Conservation (phyloP, 2,888 invertebrate species). For the Anoncus sp. region DNA sequence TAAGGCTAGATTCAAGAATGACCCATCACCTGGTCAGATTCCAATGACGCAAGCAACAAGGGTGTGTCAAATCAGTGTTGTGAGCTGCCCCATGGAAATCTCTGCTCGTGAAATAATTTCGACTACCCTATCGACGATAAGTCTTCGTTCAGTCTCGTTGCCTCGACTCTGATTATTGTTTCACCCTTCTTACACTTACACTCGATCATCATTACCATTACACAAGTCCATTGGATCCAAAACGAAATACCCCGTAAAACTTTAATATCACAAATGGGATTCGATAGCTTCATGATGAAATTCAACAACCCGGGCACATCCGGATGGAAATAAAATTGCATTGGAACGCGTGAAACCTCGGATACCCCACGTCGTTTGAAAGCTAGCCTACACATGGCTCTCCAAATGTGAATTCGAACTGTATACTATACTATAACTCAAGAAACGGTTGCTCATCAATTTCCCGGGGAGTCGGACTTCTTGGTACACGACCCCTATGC, state of each 20-base stretch:
- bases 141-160: neutral
- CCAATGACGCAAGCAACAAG: too few relatives aligned
- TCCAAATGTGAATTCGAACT: too few relatives aligned
- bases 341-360: conserved; percentile 62
- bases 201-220: conserved; percentile 65
- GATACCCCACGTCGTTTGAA: conserved; percentile 35
- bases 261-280: conserved; percentile 77
- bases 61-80: neutral
- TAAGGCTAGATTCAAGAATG: too few relatives aligned
- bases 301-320: conserved; percentile 19
- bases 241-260: conserved; percentile 69
- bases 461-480: conserved; percentile 67
- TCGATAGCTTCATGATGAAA: conserved; percentile 67
- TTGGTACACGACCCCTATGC: conserved; percentile 45
- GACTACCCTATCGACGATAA: neutral
- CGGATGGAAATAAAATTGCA: conserved; percentile 74
- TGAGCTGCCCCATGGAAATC: too few relatives aligned
- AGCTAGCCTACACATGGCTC: conserved; percentile 10
- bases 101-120: neutral
- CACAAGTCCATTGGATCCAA: conserved; percentile 78
- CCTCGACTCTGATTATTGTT: too few relatives aligned
- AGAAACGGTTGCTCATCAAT: conserved; percentile 77
- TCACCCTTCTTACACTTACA: neutral
- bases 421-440: conserved; percentile 74
- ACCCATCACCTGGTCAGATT: too few relatives aligned